Percentiles rank a stretch among this genome's conserved stretches.
Conservation (phyloP, 2,797 vertebrate species). For the Sardinella longiceps region DNA sequence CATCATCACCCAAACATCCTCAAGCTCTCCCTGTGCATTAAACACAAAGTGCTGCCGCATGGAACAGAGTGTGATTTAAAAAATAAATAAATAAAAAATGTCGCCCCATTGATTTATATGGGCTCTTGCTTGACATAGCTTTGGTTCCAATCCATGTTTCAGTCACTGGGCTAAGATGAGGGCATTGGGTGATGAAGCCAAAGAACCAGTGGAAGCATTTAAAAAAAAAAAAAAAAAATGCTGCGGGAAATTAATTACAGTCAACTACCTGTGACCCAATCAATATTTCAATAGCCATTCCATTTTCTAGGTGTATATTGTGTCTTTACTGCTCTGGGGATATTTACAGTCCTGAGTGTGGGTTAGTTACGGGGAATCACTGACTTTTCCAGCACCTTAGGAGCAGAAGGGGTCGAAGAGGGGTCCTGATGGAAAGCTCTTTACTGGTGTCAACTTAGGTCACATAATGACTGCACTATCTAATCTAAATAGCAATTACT, state of each 20-base stretch:
- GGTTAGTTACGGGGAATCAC: not conserved
- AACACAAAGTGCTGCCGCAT: not conserved
- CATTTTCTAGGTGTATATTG: conserved; percentile 48
- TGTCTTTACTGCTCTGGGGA: conserved; percentile 40
- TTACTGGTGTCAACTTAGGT: conserved; percentile 31
- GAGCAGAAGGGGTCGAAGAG: conserved; percentile 15
- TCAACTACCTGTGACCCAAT: conserved; percentile 58
- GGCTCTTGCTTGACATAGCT: not conserved
- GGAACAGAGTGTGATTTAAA: not conserved
- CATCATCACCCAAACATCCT: not conserved
- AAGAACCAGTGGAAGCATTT: not conserved
- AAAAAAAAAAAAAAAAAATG: not conserved
- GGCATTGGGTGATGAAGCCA: not conserved
- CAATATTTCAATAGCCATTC: conserved; percentile 47
- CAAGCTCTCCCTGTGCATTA: not conserved
- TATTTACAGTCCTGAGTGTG: not conserved
- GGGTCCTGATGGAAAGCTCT: conserved; percentile 31
- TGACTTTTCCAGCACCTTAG: not conserved
- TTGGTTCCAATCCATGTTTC: not conserved
- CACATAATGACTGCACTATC: conserved; percentile 41
- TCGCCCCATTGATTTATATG: not conserved
- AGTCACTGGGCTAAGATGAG: not conserved
- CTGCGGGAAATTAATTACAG: conserved; percentile 55
- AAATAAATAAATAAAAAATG: not conserved
- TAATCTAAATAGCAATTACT: conserved; percentile 39